Evolutionary conservation across 2,797 vertebrate genomes (phyloP).

Genomic region (Malacoraja senta): DNA sequence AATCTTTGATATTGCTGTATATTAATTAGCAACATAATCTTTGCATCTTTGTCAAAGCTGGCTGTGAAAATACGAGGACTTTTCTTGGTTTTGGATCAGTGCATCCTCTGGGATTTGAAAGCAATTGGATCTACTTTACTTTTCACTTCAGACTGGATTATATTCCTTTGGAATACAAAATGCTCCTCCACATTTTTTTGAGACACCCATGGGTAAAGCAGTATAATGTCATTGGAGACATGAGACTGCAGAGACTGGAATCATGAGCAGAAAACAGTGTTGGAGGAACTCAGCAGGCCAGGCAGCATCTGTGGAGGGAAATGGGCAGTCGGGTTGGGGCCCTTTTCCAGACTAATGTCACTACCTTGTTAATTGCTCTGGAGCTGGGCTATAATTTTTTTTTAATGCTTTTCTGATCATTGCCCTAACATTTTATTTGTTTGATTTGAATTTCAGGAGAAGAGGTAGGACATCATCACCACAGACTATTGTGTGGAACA

Average conservation of each 20-base stretch:
- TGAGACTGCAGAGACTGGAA: too few relatives aligned
- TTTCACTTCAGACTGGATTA: background rate
- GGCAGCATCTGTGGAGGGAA: too few relatives aligned
- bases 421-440: background rate
- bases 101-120: background rate
- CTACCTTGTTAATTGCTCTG: too few relatives aligned
- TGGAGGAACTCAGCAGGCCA: too few relatives aligned
- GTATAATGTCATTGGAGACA: too few relatives aligned
- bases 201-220: too few relatives aligned
- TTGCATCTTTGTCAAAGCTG: background rate
- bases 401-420: background rate
- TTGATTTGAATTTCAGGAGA: conserved; percentile 61
- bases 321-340: too few relatives aligned
- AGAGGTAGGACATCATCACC: conserved; percentile 76
- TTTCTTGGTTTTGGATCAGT: background rate
- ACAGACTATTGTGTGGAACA: conserved; percentile 74
- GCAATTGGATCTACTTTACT: background rate
- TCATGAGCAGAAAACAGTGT: too few relatives aligned
- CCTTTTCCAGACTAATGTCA: background rate
- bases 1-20: background rate
- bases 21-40: background rate
- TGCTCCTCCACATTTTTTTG: background rate
- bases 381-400: background rate
- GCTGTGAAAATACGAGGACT: background rate
- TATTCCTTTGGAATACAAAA: background rate